Conservation (phyloP, 2,113 vertebrate genomes). For the Corythaeola cristata region DNA sequence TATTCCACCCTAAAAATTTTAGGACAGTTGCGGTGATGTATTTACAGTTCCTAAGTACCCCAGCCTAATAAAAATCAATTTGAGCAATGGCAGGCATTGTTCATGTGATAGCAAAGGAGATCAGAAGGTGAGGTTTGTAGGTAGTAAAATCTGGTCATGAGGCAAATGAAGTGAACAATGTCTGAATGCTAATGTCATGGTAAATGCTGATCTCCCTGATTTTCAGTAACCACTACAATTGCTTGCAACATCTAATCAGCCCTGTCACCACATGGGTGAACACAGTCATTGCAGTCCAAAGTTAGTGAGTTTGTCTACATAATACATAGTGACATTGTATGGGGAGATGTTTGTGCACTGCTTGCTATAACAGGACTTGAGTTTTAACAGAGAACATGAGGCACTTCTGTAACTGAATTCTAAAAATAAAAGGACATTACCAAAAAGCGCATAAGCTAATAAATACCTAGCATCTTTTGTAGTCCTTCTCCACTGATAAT, state of each 20-base stretch:
- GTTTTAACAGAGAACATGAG: not conserved
- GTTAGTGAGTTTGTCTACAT: not conserved
- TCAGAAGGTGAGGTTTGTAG: not conserved
- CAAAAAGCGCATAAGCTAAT: not conserved
- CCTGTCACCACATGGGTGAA: not conserved
- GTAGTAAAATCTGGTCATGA: not conserved
- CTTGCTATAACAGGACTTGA: not conserved
- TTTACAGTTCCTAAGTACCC: not conserved
- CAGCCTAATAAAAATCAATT: not conserved
- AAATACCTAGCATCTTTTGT: not conserved
- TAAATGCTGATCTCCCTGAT: not conserved
- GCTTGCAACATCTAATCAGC: not conserved
- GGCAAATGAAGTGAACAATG: not conserved
- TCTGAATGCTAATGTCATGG: not conserved
- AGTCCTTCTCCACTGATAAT: not conserved
- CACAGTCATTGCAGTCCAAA: not conserved
- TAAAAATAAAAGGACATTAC: not conserved
- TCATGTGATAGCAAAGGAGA: not conserved
- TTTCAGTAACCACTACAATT: not conserved
- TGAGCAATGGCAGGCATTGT: conserved; percentile 4
- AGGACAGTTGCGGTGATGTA: not conserved
- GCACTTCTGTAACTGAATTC: not conserved
- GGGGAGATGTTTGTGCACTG: not conserved
- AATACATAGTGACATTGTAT: accelerated
- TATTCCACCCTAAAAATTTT: not conserved